Percentiles rank a stretch among this genome's conserved stretches.
phyloP scores from a whole-genome alignment of 1,140 invertebrate genomes.

The Ladona fulva region DNA sequence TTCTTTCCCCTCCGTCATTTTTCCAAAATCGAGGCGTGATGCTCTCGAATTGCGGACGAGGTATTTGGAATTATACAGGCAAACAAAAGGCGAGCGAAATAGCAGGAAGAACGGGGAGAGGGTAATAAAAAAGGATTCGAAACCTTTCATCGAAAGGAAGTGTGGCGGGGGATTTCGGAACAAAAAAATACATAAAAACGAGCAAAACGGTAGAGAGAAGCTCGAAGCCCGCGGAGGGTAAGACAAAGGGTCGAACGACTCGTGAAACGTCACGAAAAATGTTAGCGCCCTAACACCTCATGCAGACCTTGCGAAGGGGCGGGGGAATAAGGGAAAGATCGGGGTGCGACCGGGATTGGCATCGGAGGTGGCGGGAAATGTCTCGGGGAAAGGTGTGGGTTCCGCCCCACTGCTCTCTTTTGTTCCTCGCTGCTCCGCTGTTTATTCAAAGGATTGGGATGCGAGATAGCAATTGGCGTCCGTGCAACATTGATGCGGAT shows the following conservation, averaged over 20 bases:
- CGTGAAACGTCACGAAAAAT: background rate
- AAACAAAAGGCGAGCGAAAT: background rate
- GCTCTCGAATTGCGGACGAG: background rate
- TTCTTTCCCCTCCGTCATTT: background rate
- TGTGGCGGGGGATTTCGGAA: background rate
- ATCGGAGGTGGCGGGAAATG: background rate
- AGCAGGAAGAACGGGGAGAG: background rate
- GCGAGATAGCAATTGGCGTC: constrained; percentile 1
- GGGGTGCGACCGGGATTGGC: too few species aligned
- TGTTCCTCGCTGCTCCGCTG: background rate
- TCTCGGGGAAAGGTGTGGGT: background rate
- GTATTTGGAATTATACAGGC: background rate
- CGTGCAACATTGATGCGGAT: background rate
- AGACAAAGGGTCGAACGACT: background rate
- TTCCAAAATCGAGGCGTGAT: background rate
- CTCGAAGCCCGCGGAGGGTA: background rate
- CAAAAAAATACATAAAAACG: background rate
- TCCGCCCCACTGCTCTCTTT: background rate
- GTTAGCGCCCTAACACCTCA: background rate
- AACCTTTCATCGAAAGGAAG: background rate
- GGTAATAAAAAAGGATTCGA: background rate
- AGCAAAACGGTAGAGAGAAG: background rate
- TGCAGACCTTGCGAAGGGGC: too few species aligned
- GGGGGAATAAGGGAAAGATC: too few species aligned
- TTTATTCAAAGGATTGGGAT: constrained; percentile 1